Percentiles rank a stretch among this genome's conserved stretches.
phyloP scores from a whole-genome alignment of 1,140 invertebrate species.

The Drosophila miranda region DNA sequence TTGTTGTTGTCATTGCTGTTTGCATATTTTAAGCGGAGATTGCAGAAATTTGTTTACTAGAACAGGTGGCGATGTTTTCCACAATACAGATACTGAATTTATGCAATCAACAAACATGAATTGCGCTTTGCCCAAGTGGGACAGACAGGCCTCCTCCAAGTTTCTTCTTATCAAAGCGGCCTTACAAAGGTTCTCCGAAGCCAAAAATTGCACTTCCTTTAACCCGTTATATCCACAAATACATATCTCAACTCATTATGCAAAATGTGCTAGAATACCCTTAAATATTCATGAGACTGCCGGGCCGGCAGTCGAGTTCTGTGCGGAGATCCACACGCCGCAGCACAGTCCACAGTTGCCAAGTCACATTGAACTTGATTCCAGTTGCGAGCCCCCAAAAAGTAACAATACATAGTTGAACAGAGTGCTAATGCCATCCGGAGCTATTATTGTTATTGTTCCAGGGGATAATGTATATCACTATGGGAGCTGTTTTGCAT shows the following conservation, averaged over 20 bases:
- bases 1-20: conserved; percentile 24
- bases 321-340: conserved; percentile 9
- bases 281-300: conserved; percentile 63
- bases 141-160: conserved; percentile 5
- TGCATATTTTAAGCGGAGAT: conserved; percentile 55
- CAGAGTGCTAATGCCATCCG: conserved; percentile 24
- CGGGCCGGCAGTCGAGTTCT: conserved; percentile 31
- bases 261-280: conserved; percentile 38
- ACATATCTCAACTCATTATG: conserved; percentile 48
- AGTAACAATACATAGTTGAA: conserved; percentile 4
- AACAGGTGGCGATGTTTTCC: conserved; percentile 58
- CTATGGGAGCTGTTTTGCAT: conserved; percentile 42
- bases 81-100: conserved; percentile 18
- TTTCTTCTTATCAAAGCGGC: not conserved
- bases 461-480: conserved; percentile 3
- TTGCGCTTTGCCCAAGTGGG: conserved; percentile 24
- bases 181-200: conserved; percentile 12
- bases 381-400: conserved; percentile 68
- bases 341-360: conserved; percentile 22
- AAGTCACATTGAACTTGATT: conserved; percentile 55
- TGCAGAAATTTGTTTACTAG: conserved; percentile 70
- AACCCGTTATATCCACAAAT: conserved; percentile 15
- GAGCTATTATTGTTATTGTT: conserved; percentile 41
- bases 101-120: conserved; percentile 30
- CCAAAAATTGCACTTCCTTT: conserved; percentile 23